Base-by-base conservation (phyloP, 1,140 invertebrate species). In the Apis florea region DNA sequence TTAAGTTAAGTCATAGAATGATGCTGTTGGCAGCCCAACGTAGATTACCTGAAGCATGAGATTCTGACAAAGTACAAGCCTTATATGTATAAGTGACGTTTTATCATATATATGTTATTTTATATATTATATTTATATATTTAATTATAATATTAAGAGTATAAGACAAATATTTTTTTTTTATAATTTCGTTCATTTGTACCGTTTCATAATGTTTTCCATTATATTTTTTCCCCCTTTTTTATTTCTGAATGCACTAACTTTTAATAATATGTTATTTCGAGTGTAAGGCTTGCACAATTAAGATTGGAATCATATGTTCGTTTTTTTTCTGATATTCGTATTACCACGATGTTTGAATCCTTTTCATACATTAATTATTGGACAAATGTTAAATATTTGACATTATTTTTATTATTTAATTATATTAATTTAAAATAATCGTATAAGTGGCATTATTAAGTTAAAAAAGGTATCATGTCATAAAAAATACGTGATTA, bases 1-100 rank as follows among this genome's bases (percentile, higher is more conserved):
- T 90, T 19, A 93, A 93, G 84, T 89, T 95, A 51, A 92, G 92
- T 81, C 91, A 93, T 71, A 93, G 90, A 81, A 92, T 94, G 86
- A 92, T 94, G 91, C 71, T 92, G 26, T 76, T 94, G 9, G 90
- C 90, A 67, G 85, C 90, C 53, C 90, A 93, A 59, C 85, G 86
- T 1, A 90, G 84, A 76, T 51, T 84, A 0, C 77, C 66, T 24
- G 70, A 81, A 24, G 6, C 69, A 17, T 84, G 64, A 72, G 13
- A 17, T 56, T 54, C 1, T 64, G 24, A 26, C 1, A 54, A 71
- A 58, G 19, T 77, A 68, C 4, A 53, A 73, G 21, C 24, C 21
- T 24, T 10, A 40, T 40, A 40, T 40, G 31, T 40, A 40, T 40
- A 51, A 10, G n/a, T 19, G 17, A 69, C 17, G 10, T 0, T 21